Conservation (phyloP, 2,888 invertebrate genomes). For the Gasteruption jaculator region DNA sequence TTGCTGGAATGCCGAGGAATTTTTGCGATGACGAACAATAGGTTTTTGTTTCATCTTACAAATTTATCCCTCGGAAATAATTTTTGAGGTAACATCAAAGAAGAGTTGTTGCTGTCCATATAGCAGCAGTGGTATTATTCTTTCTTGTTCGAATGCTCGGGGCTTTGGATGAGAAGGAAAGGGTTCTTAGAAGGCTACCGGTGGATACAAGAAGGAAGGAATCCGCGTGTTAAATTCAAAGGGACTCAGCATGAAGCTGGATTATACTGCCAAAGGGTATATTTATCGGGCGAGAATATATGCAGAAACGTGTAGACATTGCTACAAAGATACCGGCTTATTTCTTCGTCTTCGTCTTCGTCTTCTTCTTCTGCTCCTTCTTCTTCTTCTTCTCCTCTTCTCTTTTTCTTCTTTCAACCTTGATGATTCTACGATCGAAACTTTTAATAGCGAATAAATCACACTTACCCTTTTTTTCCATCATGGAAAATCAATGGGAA, state of each 20-base stretch:
- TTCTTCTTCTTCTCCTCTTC: not conserved
- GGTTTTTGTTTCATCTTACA: no score
- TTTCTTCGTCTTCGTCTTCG: not conserved
- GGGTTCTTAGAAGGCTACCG: constrained; percentile 51
- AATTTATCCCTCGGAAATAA: no score
- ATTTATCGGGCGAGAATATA: constrained; percentile 52
- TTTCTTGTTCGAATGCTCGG: constrained; percentile 36
- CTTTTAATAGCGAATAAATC: no score
- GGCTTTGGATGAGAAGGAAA: no score
- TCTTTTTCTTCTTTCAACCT: not conserved
- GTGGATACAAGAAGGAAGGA: no score
- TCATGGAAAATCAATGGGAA: no score
- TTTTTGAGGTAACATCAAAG: constrained; percentile 1
- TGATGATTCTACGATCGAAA: no score
- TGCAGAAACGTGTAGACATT: constrained; percentile 51
- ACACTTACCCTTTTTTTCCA: no score
- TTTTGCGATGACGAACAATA: no score
- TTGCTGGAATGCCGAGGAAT: no score
- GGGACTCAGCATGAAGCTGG: constrained; percentile 46
- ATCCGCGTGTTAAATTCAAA: no score
- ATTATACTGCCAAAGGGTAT: constrained; percentile 52
- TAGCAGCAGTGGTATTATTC: no score
- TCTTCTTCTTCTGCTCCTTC: not conserved
- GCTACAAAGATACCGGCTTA: constrained; percentile 45
- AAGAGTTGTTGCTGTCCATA: constrained; percentile 10